These are phyloP conservation scores for Zhuqinia jingwanae DNA, from an alignment of 2,888 invertebrate genomes.

Conservation along the genomic window DNA sequence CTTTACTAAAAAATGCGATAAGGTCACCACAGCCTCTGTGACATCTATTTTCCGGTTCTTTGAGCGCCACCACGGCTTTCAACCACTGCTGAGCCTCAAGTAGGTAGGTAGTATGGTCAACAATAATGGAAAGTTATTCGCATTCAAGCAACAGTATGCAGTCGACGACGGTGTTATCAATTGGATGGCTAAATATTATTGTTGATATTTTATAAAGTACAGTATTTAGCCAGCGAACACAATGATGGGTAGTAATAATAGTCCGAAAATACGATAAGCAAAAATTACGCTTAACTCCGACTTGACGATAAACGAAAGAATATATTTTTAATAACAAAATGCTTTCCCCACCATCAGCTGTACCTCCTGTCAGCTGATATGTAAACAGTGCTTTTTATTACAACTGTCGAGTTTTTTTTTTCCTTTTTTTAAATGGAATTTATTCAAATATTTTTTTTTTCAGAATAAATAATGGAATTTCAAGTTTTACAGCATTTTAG, in stretches of 20 bases:
- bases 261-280: not conserved
- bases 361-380: no score
- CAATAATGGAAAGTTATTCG: no score
- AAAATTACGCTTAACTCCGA: not conserved
- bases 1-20: not conserved
- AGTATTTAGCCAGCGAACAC: not conserved
- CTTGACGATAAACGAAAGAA: no score
- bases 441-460: no score
- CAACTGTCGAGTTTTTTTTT: no score
- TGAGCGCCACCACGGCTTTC: not conserved
- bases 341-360: no score
- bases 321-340: no score
- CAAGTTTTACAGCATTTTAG: no score
- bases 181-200: conserved; percentile 35
- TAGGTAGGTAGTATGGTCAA: no score
- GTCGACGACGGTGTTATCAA: not conserved
- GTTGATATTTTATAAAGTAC: not conserved
- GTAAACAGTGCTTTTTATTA: no score
- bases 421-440: no score
- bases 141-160: not conserved
- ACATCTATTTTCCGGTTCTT: not conserved
- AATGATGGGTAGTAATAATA: not conserved
- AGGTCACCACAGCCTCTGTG: not conserved
- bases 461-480: no score
- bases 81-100: not conserved